Evolutionary conservation across 2,797 vertebrate genomes (phyloP).

Genomic region (Anabas testudineus): DNA sequence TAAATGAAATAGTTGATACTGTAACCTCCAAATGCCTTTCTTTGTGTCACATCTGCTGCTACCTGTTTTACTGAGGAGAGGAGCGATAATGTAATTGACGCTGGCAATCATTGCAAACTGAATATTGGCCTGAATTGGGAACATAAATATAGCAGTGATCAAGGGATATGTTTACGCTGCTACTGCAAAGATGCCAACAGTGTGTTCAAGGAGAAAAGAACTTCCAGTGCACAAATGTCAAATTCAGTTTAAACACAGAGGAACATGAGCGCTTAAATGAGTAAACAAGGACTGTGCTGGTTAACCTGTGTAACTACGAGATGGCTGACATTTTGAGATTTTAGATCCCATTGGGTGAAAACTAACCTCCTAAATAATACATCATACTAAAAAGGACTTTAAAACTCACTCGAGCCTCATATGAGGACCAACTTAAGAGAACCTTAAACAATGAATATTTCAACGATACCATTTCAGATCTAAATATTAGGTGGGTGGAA

Average conservation of each 20-base stretch:
- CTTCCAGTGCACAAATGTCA: slow-evolving; percentile 43
- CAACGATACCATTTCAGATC: slow-evolving; percentile 9
- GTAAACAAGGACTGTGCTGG: slow-evolving; percentile 32
- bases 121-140: slow-evolving; percentile 55
- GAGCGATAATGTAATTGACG: slow-evolving; percentile 54
- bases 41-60: slow-evolving; percentile 31
- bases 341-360: slow-evolving; percentile 14
- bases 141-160: slow-evolving; percentile 62
- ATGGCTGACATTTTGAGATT: slow-evolving; percentile 32
- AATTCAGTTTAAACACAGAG: slow-evolving; percentile 55
- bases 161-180: slow-evolving; percentile 45
- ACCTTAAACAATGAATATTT: neutral
- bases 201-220: slow-evolving; percentile 60
- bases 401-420: slow-evolving; percentile 26
- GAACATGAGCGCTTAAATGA: slow-evolving; percentile 33
- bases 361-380: slow-evolving; percentile 22
- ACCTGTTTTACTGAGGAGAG: slow-evolving; percentile 15
- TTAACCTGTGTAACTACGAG: slow-evolving; percentile 21
- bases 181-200: slow-evolving; percentile 48
- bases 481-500: neutral
- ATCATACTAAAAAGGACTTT: slow-evolving; percentile 34
- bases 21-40: slow-evolving; percentile 57
- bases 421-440: neutral
- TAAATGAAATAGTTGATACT: slow-evolving; percentile 17
- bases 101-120: slow-evolving; percentile 47